Evolutionary conservation across 2,888 invertebrate genomes (phyloP), one percentile per base, ranked within the genome.

Genomic region (Drosophila monieri): DNA sequence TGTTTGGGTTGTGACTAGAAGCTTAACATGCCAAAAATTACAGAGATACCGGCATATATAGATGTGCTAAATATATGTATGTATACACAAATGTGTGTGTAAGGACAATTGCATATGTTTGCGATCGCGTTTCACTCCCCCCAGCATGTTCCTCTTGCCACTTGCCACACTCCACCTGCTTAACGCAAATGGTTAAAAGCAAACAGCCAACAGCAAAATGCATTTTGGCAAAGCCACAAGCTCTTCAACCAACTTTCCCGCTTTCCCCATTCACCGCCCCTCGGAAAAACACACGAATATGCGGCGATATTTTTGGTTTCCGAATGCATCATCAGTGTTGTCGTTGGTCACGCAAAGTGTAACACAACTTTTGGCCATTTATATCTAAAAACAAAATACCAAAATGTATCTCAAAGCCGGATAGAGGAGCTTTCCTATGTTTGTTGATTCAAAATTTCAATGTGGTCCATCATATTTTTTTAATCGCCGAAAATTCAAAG

Each of bases 181-280:
- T 83, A 85, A 56, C 48, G 47, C 41, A 59, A 73, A 83, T 76
- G 84, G 83, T 77, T 80, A 78, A 84, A 75, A 64, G 80, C 78
- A 78, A 86, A 77, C 83, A 79, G 76, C 70, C 77, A 76, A 70
- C 77, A 69, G 78, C 73, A 70, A 69, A 84, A 84, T 84, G 80
- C 84, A 86, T 86, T 78, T 83, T 76, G 76, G 59, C 69, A 49
- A 77, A 74, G 71, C 80, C 80, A 61, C 80, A 78, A 64, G 66
- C 73, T 39, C 25, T 57, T 41, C 39, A 39, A 21, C 48, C 56
- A 35, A 18, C 41, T 18, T n/a, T 2, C 39, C 53, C 32, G 53
- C 55, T 54, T 60, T 27, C 44, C 32, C 52, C 10, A 10, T 8
- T 2, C 10, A 10, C 15, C 47, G 30, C 46, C 52, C 58, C 37